phyloP scores from a whole-genome alignment of 2,888 invertebrate genomes.

The Volucella inflata region DNA sequence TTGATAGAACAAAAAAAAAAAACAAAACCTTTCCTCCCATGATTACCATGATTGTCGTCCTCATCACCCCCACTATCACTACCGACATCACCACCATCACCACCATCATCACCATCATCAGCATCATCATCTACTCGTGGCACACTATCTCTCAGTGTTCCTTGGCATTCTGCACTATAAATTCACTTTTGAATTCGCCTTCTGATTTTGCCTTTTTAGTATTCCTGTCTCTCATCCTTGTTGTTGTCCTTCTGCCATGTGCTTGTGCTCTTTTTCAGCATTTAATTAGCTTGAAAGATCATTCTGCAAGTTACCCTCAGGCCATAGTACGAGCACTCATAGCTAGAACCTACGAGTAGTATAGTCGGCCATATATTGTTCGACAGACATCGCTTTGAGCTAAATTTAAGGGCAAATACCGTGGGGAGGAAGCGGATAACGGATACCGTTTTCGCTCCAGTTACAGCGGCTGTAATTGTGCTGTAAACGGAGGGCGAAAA shows the following conservation, averaged over 20 bases:
- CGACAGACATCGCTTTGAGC: constrained; percentile 41
- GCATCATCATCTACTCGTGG: constrained; percentile 20
- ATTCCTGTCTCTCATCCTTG: constrained; percentile 41
- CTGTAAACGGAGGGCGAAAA: constrained; percentile 4
- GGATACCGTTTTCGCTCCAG: constrained; percentile 43
- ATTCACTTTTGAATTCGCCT: constrained; percentile 59
- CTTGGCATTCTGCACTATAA: constrained; percentile 70
- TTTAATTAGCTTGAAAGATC: constrained; percentile 74
- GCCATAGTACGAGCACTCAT: too few species aligned
- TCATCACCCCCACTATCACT: neutral
- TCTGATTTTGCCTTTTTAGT: constrained; percentile 61
- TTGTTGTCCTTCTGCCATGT: neutral
- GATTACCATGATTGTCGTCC: constrained; percentile 8
- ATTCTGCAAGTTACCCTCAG: constrained; percentile 40
- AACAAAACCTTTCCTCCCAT: neutral
- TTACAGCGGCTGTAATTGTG: constrained; percentile 49
- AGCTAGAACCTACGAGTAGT: constrained; percentile 22
- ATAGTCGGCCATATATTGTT: constrained; percentile 45
- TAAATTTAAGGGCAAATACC: constrained; percentile 27
- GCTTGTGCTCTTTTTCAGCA: constrained; percentile 24
- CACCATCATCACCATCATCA: constrained; percentile 42
- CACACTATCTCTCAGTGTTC: constrained; percentile 5
- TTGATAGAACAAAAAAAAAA: neutral
- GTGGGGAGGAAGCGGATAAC: constrained; percentile 14
- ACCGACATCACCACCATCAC: constrained; percentile 27